Conservation (phyloP, 1,140 invertebrate species). For the Drosophila prosaltans region DNA sequence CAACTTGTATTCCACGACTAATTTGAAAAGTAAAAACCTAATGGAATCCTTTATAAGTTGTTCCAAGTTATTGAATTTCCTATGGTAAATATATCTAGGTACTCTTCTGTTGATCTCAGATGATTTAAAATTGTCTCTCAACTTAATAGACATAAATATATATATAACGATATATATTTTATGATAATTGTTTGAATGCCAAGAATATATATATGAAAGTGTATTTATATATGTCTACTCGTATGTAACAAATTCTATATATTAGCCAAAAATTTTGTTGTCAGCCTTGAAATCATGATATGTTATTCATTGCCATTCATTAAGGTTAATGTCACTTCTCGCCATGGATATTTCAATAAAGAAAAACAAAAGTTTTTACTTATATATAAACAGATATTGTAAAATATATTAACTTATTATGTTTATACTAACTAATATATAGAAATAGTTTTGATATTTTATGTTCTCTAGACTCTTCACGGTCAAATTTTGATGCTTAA, state of each 20-base stretch:
- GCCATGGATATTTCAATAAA: conserved; percentile 54
- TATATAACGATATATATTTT: not conserved
- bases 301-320: conserved; percentile 60
- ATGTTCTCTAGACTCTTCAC: too few species aligned
- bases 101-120: not conserved
- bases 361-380: conserved; percentile 6
- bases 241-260: conserved; percentile 19
- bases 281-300: conserved; percentile 54
- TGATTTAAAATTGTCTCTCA: not conserved
- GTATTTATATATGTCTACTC: not conserved
- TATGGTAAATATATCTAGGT: not conserved
- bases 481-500: too few species aligned
- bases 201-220: conserved; percentile 5
- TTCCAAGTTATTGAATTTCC: too few species aligned
- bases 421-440: too few species aligned
- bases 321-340: conserved; percentile 72
- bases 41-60: too few species aligned
- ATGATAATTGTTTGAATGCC: conserved; percentile 8
- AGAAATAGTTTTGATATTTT: too few species aligned
- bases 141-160: not conserved
- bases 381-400: not conserved
- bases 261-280: conserved; percentile 30
- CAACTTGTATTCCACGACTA: too few species aligned
- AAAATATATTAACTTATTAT: too few species aligned
- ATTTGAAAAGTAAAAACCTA: not conserved